phyloP scores from a whole-genome alignment of 2,113 vertebrate species.

The Rhinopomastus cyanomelas region DNA sequence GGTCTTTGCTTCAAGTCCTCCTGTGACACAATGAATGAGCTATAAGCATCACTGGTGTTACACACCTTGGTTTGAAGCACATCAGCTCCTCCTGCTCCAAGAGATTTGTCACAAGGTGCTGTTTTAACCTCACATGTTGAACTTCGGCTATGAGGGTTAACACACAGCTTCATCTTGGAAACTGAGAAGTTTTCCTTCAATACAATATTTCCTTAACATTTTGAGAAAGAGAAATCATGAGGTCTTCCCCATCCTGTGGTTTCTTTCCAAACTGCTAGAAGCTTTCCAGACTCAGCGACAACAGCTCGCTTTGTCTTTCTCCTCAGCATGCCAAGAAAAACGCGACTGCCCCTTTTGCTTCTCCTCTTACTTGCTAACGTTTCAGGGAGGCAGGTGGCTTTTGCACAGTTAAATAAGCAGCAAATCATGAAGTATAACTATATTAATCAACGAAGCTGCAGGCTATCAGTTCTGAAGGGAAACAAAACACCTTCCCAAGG shows the following conservation, averaged over 20 bases:
- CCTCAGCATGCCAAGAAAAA: not conserved
- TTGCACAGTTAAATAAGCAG: not conserved
- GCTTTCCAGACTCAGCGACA: not conserved
- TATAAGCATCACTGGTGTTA: no score
- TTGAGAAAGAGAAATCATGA: not conserved
- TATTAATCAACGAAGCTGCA: not conserved
- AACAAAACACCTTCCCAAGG: no score
- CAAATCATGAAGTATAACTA: not conserved
- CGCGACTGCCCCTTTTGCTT: not conserved
- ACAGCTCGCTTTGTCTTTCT: not conserved
- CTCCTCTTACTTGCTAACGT: not conserved
- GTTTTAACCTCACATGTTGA: no score
- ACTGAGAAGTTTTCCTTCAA: not conserved
- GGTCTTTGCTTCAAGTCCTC: no score
- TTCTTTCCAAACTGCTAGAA: not conserved
- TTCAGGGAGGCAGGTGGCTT: not conserved
- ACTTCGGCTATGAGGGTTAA: no score
- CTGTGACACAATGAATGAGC: no score
- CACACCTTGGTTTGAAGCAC: no score
- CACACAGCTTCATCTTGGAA: rapidly evolving
- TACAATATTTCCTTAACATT: not conserved
- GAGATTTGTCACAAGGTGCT: no score
- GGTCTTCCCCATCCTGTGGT: not conserved
- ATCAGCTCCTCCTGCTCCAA: no score
- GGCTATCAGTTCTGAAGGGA: not conserved